Conservation (phyloP, 2,797 vertebrate genomes). For the Anguilla marmorata region DNA sequence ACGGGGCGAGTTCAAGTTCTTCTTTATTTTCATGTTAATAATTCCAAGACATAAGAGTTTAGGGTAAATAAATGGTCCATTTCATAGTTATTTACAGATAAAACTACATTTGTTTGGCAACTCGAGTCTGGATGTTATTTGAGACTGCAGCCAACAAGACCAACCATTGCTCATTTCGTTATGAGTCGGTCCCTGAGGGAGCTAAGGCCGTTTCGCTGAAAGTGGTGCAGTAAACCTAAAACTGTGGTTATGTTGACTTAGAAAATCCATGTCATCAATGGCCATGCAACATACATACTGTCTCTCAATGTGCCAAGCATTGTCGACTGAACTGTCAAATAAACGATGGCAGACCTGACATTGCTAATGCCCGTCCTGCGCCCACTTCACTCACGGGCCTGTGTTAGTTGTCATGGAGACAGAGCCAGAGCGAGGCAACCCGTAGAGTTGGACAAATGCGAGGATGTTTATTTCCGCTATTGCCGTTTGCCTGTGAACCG, state of each 20-base stretch:
- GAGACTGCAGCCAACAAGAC: not conserved
- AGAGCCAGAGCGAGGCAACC: conserved; percentile 39
- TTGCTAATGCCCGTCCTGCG: not conserved
- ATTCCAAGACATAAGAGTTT: not conserved
- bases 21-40: not conserved
- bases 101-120: not conserved
- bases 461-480: conserved; percentile 32
- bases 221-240: not conserved
- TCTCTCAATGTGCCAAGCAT: not conserved
- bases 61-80: not conserved
- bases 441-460: conserved; percentile 18
- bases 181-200: not conserved
- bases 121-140: not conserved
- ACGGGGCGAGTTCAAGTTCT: not conserved
- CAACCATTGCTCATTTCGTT: not conserved
- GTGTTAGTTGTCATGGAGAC: conserved; percentile 35
- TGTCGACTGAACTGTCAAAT: conserved; percentile 21
- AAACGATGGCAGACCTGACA: not conserved
- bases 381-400: conserved; percentile 3
- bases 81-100: not conserved
- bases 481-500: conserved; percentile 15
- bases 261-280: not conserved
- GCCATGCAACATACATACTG: not conserved
- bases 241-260: not conserved
- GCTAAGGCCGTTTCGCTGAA: not conserved